Evolutionary conservation across 1,140 invertebrate species (phyloP).

Genomic region (Sitophilus oryzae): DNA sequence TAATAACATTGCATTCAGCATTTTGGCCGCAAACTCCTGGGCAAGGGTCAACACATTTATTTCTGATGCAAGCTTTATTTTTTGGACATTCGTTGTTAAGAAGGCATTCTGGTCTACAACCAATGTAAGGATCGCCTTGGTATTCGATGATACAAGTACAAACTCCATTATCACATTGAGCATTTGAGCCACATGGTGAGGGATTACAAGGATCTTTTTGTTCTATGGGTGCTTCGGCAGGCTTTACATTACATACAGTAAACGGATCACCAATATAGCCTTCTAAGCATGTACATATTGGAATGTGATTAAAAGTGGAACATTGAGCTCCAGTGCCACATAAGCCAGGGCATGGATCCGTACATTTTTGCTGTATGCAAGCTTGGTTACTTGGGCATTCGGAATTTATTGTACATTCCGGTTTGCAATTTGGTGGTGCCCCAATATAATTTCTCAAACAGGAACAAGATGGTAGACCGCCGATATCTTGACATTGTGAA

Average conservation of each 20-base stretch:
- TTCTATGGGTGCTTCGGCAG: too few species aligned
- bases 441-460: conserved; percentile 68
- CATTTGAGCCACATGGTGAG: conserved; percentile 59
- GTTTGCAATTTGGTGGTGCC: conserved; percentile 66
- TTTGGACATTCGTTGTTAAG: conserved; percentile 59
- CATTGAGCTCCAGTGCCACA: too few species aligned
- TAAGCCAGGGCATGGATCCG: too few species aligned
- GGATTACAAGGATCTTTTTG: conserved; percentile 56
- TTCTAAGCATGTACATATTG: too few species aligned
- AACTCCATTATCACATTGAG: conserved; percentile 53
- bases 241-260: too few species aligned
- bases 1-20: conserved; percentile 61
- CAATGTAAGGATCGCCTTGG: conserved; percentile 63
- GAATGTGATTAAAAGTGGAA: too few species aligned
- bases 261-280: too few species aligned
- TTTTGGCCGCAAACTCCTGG: conserved; percentile 58
- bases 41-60: too few species aligned
- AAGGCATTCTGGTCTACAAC: conserved; percentile 69
- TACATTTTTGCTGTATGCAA: too few species aligned
- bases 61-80: too few species aligned
- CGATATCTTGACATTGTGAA: conserved; percentile 60
- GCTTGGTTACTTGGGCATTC: too few species aligned
- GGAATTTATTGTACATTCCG: too few species aligned
- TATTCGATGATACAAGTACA: conserved; percentile 66
- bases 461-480: conserved; percentile 56